Evolutionary conservation across 2,113 vertebrate genomes (phyloP).

Genomic region (Corythoichthys intestinalis): DNA sequence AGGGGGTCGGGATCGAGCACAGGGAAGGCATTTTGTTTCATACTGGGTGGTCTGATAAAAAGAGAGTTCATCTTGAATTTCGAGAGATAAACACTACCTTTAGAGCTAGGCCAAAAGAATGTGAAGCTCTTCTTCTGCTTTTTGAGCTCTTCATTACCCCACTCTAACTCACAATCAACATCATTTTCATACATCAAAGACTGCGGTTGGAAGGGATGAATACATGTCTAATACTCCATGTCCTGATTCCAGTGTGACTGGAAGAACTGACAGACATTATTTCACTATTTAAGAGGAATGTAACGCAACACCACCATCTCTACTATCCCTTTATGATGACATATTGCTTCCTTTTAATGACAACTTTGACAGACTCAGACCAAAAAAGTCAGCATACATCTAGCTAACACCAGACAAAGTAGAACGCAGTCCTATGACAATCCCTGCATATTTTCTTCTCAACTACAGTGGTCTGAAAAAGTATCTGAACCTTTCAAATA

Average conservation of each 20-base stretch:
- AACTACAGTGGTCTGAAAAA: too few relatives aligned
- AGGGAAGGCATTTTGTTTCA: slow-evolving; percentile 40
- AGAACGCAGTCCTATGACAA: too few relatives aligned
- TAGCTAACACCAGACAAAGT: too few relatives aligned
- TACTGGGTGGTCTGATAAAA: slow-evolving; percentile 58
- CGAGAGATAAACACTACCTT: slow-evolving; percentile 51
- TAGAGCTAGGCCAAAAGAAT: slow-evolving; percentile 43
- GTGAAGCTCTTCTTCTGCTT: slow-evolving; percentile 11
- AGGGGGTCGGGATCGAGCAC: slow-evolving; percentile 7
- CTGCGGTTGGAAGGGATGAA: slow-evolving; percentile 1
- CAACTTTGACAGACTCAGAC: too few relatives aligned
- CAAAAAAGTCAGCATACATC: background rate
- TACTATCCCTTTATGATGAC: background rate
- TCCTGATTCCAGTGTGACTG: background rate
- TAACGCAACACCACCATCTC: background rate
- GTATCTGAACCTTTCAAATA: too few relatives aligned
- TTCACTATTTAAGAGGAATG: background rate
- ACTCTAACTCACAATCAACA: background rate
- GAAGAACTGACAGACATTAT: background rate
- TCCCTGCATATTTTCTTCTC: too few relatives aligned
- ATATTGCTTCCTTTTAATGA: background rate
- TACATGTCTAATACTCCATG: background rate
- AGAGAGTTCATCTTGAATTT: slow-evolving; percentile 52
- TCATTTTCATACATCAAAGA: slow-evolving; percentile 4
- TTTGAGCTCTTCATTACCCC: background rate